Evolutionary conservation across 2,797 vertebrate species (phyloP), one percentile per base, ranked within the genome.

Genomic region (Rhabdomys pumilio): DNA sequence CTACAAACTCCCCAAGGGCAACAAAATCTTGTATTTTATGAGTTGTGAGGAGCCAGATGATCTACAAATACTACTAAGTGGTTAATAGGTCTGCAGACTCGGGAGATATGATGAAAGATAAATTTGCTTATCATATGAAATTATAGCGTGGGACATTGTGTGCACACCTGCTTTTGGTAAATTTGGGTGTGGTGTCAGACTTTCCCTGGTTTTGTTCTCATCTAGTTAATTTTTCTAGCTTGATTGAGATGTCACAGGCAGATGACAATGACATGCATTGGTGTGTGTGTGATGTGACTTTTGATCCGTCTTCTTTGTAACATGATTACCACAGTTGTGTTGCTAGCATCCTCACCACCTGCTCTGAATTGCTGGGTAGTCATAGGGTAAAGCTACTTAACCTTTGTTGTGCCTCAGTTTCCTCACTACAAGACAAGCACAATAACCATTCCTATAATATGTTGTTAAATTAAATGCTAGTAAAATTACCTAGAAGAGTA

Each of bases 1-100:
- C 22, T 87, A 90, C 22, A 61, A n/a, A 80, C 57, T 92, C 13
- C 57, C 86, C 22, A 41, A 92, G 13, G 59, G 44, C 20, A 93
- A 87, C 53, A 61, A 72, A 59, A 84, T 91, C 84, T 95, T 94
- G 38, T 90, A 38, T 95, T 94, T 96, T 83, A 88, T 13, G 41
- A 89, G n/a, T 55, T 1, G 77, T 84, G 26, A 63, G 10, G 82
- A 80, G 20, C 6, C 67, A 34, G 61, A 73, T 67, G 92, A 89
- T 95, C 38, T 82, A 75, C 59, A 91, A 96, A 69, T 84, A 63
- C 89, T 84, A 91, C 67, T 38, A 3, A 94, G n/a, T 97, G 65
- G 34, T 41, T 77, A 84, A 91, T 53, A 88, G 24, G 24, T 69
- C 65, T 95, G 9, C 41, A 59, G 13, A 80, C 76, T 94, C 7